phyloP scores from a whole-genome alignment of 2,797 vertebrate genomes.

The Dendrocincla tyrannina region DNA sequence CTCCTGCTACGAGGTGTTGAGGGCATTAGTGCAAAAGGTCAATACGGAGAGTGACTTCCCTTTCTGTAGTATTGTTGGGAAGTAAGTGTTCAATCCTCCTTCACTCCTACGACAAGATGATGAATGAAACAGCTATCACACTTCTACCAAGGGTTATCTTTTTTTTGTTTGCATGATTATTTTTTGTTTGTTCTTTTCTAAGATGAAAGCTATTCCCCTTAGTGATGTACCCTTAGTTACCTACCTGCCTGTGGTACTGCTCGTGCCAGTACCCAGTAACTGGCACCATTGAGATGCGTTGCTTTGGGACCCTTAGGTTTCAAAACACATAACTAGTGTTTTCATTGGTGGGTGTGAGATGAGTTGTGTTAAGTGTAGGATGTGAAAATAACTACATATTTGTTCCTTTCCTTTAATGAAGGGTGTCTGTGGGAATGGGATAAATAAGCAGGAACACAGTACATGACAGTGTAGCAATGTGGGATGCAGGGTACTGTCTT shows the following conservation, averaged over 20 bases:
- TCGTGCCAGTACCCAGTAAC: not conserved
- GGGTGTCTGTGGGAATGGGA: not conserved
- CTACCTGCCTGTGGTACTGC: not conserved
- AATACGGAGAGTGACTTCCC: not conserved
- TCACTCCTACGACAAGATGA: not conserved
- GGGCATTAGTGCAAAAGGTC: not conserved
- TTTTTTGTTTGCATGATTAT: not conserved
- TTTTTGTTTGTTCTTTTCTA: not conserved
- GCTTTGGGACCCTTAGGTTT: constrained; percentile 7
- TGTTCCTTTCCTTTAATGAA: constrained; percentile 7
- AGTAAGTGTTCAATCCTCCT: not conserved
- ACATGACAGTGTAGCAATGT: not conserved
- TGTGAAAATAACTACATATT: constrained; percentile 20
- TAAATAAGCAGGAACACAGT: not conserved
- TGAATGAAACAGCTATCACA: not conserved
- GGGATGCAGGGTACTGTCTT: not conserved
- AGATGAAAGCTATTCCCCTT: not conserved
- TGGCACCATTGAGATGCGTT: not conserved
- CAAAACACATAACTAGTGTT: not conserved
- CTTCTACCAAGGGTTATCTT: not conserved
- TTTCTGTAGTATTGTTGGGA: not conserved
- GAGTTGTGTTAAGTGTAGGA: not conserved
- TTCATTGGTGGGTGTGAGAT: not conserved
- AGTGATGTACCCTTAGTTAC: not conserved
- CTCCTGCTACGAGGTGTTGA: not conserved